Percentiles rank a stretch among this genome's conserved stretches.
Conservation (phyloP, 1,140 invertebrate species). For the Papilio xuthus region DNA sequence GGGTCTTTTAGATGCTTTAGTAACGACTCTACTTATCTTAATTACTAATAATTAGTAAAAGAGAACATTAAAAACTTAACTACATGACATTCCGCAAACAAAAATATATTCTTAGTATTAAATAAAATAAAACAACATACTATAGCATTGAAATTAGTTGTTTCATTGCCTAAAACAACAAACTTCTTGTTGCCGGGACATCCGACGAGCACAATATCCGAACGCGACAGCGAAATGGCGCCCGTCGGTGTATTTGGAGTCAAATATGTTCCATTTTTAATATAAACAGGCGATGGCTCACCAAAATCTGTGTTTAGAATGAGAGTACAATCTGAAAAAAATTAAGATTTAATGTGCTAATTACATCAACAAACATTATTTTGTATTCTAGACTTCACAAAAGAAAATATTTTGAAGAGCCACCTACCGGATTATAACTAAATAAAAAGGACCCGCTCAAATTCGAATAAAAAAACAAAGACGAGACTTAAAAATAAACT, state of each 20-base stretch:
- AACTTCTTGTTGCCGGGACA: slow-evolving; percentile 56
- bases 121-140: slow-evolving; percentile 44
- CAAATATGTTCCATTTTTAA: slow-evolving; percentile 55
- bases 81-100: background rate
- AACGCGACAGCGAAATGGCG: slow-evolving; percentile 46
- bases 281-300: slow-evolving; percentile 54
- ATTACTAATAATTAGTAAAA: background rate
- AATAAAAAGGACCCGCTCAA: background rate
- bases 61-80: background rate
- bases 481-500: too few species aligned
- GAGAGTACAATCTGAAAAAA: slow-evolving; percentile 61
- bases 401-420: background rate
- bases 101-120: background rate
- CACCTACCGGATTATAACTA: background rate
- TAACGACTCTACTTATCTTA: background rate
- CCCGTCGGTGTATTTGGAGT: slow-evolving; percentile 47
- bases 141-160: slow-evolving; percentile 45
- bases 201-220: slow-evolving; percentile 54
- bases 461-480: too few species aligned
- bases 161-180: slow-evolving; percentile 54
- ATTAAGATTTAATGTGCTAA: too few species aligned
- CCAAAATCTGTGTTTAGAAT: slow-evolving; percentile 60
- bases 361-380: too few species aligned
- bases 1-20: background rate
- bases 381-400: background rate